Base-by-base conservation (phyloP, 2,888 invertebrate genomes). In the Rhamphomyia laevipes region DNA sequence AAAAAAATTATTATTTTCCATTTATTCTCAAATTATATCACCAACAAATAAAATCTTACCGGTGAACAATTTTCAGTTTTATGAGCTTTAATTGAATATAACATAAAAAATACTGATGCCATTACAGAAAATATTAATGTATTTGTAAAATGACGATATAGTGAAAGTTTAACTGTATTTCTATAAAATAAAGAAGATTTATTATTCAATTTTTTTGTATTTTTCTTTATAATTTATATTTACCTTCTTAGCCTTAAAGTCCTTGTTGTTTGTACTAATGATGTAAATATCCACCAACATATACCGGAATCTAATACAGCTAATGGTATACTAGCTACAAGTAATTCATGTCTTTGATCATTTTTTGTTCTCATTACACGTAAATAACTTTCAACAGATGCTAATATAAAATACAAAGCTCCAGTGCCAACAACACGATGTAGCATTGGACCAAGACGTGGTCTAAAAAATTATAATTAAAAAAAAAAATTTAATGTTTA, bases 131-230 rank as follows among this genome's bases (percentile, higher is more conserved):
- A 91, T 62, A 92, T 86, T 57, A 95, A 74, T 11, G 92, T 90
- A 73, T 94, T 94, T 50, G 93, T 93, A 71, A 96, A 95, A 71
- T 95, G 92, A 56, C 86, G 78, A 70, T 94, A 96, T 50, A 95
- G 74, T 5, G 85, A 79, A 49, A 95, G 73, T 70, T 96, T 95
- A 51, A 92, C 87, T 64, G 88, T 78, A 71, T 95, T 96, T 66
- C 93, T 82, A 72, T 21, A 75, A 56, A 48, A 16, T 50, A 52
- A 15, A 46, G 51, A 45, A 49, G 47, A 35, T 31, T 18, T 18
- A 21, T 21, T 18, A 48, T 7, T n/a, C 44, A 43, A n/a, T 0
- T 15, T n/a, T n/a, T 42, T 10, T 44, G 17, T 40, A 21, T 27
- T 4, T n/a, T n/a, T 9, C 3, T 11, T 18, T 40, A 41, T 11